These are phyloP conservation scores for Drosophila sp. DNA, from an alignment of 1,140 invertebrate species.

Conservation along the genomic window DNA sequence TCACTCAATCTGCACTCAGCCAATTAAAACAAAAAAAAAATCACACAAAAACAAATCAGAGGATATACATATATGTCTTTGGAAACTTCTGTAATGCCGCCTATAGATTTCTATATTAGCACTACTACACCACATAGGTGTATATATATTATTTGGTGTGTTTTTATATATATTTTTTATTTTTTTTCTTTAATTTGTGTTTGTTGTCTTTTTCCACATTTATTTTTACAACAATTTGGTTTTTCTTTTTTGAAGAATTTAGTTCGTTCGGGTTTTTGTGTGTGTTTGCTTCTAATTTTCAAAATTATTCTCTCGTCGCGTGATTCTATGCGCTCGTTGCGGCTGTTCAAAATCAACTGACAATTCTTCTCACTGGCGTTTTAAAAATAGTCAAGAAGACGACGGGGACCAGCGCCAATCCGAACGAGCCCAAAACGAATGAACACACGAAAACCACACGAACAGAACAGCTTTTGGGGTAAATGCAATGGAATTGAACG, in stretches of 20 bases:
- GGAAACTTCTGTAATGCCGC: no score
- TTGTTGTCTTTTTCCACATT: conserved; percentile 11
- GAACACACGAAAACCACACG: not conserved
- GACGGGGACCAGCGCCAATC: conserved; percentile 30
- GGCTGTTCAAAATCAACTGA: conserved; percentile 79
- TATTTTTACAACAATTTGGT: conserved; percentile 28
- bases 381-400: conserved; percentile 69
- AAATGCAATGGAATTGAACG: not conserved
- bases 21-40: not conserved
- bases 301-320: conserved; percentile 41
- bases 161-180: conserved; percentile 2
- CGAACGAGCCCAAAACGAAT: conserved; percentile 25
- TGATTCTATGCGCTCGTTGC: conserved; percentile 71
- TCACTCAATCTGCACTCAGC: not conserved
- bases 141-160: no score
- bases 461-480: conserved; percentile 12
- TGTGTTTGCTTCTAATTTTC: conserved; percentile 6
- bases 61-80: no score
- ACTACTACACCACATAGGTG: no score
- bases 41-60: not conserved
- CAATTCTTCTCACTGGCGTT: conserved; percentile 57
- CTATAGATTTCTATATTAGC: no score
- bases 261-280: conserved; percentile 16
- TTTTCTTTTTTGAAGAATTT: conserved; percentile 9
- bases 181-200: conserved; percentile 6